A percentile compares a stretch with the other conserved stretches of the same genome.
Conservation (phyloP, 2,888 invertebrate species). For the Lasioglossum oenotherae region DNA sequence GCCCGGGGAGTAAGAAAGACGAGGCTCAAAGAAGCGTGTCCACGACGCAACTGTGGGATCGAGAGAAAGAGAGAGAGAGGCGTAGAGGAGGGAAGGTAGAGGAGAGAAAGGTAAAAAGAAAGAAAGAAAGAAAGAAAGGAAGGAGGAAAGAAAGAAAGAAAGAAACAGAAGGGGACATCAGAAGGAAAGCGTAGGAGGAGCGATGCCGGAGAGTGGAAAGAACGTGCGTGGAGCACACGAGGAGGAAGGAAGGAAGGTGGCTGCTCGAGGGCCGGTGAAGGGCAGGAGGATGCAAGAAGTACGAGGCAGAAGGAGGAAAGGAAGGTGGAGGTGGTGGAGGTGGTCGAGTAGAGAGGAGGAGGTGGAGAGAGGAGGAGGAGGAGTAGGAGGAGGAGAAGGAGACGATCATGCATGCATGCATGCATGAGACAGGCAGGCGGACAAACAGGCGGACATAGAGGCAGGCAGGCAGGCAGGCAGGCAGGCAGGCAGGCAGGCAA, state of each 20-base stretch:
- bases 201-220: constrained; percentile 15
- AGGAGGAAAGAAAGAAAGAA: background rate
- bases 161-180: background rate
- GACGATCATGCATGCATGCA: constrained; percentile 51
- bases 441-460: constrained; percentile 50
- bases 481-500: constrained; percentile 51
- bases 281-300: constrained; percentile 40
- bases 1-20: background rate
- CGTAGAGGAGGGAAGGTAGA: background rate
- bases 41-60: background rate
- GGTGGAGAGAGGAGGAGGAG: constrained; percentile 36
- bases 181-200: constrained; percentile 56
- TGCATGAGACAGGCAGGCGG: constrained; percentile 54
- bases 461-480: constrained; percentile 51
- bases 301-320: constrained; percentile 41
- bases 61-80: background rate
- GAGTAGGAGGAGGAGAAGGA: constrained; percentile 45
- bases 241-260: constrained; percentile 55
- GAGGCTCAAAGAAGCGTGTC: background rate
- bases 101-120: background rate
- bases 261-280: constrained; percentile 52
- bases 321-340: constrained; percentile 34
- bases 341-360: constrained; percentile 38
- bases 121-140: background rate
- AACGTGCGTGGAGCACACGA: constrained; percentile 18